These are phyloP conservation scores for Actinostola sp. DNA, from an alignment of 92 coral and sea anemone genomes.

Conservation along the genomic window DNA sequence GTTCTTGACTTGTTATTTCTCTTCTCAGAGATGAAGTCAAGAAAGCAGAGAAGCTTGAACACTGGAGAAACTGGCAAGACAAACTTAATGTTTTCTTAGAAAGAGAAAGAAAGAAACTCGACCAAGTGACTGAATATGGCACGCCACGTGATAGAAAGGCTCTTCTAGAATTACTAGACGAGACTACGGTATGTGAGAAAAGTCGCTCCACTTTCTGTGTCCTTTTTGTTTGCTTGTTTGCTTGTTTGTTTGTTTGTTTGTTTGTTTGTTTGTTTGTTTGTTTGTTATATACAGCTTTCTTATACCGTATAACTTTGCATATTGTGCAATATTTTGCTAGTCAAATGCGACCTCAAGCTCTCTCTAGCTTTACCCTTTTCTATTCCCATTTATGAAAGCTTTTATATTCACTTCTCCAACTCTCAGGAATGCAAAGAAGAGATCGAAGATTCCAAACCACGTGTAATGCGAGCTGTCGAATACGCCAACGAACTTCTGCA, in stretches of 20 bases:
- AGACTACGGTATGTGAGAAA: constrained; percentile 36
- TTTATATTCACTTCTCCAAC: neutral
- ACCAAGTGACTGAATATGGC: constrained; percentile 1
- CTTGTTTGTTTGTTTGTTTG: too few relatives aligned
- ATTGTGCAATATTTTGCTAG: too few relatives aligned
- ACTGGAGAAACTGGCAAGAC: constrained; percentile 29
- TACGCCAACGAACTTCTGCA: constrained; percentile 36
- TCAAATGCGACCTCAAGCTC: too few relatives aligned
- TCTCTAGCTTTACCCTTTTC: too few relatives aligned
- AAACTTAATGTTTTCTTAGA: constrained; percentile 18
- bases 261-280: too few relatives aligned
- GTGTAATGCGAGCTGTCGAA: constrained; percentile 44
- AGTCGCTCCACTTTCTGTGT: too few relatives aligned
- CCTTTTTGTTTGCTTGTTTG: too few relatives aligned
- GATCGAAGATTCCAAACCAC: constrained; percentile 45
- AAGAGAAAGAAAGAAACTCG: constrained; percentile 15
- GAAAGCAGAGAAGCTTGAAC: constrained; percentile 30
- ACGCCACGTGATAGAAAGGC: constrained; percentile 6
- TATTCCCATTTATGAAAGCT: neutral
- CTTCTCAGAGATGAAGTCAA: constrained; percentile 7
- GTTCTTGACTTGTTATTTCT: too few relatives aligned
- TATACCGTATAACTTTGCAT: too few relatives aligned
- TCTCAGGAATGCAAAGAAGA: constrained; percentile 43
- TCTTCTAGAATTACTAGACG: constrained; percentile 20
- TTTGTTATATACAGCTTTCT: too few relatives aligned